phyloP scores from a whole-genome alignment of 37 sponge, comb jelly and placozoan genomes.

The Geodia barretti region DNA sequence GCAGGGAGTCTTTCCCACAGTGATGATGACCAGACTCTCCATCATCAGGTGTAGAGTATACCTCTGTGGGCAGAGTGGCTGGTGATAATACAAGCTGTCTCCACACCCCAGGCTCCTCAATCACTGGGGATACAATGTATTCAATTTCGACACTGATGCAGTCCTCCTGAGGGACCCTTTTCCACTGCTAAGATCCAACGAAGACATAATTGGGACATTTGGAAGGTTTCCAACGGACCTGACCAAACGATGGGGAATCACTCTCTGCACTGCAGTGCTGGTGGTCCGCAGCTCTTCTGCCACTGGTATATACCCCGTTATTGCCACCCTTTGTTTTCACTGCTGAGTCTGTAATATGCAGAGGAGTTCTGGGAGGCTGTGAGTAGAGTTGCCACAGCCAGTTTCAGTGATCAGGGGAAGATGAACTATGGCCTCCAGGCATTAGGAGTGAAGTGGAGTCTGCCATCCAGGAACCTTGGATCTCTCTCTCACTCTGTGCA shows the following conservation, averaged over 20 bases:
- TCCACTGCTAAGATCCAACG: background rate
- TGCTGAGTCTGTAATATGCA: too few relatives aligned
- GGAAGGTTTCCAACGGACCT: slow-evolving; percentile 29
- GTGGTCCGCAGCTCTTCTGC: slow-evolving; percentile 16
- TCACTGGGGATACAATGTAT: slow-evolving; percentile 16
- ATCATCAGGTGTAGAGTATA: background rate
- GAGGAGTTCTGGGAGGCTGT: slow-evolving; percentile 45
- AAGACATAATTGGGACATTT: slow-evolving; percentile 22
- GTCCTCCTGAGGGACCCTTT: slow-evolving; percentile 28
- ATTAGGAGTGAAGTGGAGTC: slow-evolving; percentile 15
- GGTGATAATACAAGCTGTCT: background rate
- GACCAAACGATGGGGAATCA: slow-evolving; percentile 18
- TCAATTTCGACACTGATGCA: slow-evolving; percentile 53
- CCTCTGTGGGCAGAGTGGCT: too few relatives aligned
- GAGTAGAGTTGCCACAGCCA: background rate
- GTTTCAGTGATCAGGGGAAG: slow-evolving; percentile 46
- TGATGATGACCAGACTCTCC: background rate
- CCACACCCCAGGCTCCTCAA: background rate
- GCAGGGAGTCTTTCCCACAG: background rate
- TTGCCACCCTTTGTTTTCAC: background rate
- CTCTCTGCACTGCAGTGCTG: slow-evolving; percentile 28
- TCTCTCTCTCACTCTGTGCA: background rate
- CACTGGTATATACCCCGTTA: background rate
- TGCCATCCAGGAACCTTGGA: background rate
- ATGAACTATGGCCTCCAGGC: slow-evolving; percentile 49